Evolutionary conservation across 2,888 invertebrate genomes (phyloP).

Genomic region (Watsonalla cultraria): DNA sequence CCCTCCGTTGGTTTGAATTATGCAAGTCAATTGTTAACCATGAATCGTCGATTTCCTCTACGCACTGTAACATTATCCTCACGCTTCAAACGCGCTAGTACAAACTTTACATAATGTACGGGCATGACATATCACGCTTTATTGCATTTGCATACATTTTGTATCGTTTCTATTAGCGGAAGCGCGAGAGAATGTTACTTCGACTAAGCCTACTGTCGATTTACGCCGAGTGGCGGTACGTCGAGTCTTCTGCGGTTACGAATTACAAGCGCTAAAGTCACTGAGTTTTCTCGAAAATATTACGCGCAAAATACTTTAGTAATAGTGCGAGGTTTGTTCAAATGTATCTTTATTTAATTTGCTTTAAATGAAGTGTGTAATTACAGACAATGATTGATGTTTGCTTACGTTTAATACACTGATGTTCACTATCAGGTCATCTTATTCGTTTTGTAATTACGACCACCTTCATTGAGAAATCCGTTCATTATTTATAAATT

Average conservation of each 20-base stretch:
- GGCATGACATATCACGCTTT: too few relatives aligned
- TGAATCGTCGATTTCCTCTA: too few relatives aligned
- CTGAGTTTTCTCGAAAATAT: not conserved
- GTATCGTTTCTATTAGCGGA: too few relatives aligned
- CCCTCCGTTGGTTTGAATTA: too few relatives aligned
- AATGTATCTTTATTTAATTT: not conserved
- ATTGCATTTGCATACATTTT: too few relatives aligned
- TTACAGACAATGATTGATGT: not conserved
- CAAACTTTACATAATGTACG: too few relatives aligned
- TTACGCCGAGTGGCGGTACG: too few relatives aligned
- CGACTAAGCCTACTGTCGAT: too few relatives aligned
- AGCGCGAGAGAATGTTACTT: too few relatives aligned
- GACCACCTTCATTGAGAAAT: not conserved
- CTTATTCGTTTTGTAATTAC: not conserved
- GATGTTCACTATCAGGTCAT: not conserved
- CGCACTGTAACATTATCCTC: too few relatives aligned
- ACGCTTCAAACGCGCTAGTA: too few relatives aligned
- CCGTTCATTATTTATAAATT: constrained; percentile 9
- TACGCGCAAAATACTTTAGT: not conserved
- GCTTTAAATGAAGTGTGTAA: not conserved
- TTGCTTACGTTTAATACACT: not conserved
- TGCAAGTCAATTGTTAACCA: too few relatives aligned
- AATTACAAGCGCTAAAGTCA: not conserved
- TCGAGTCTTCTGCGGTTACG: not conserved
- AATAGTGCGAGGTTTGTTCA: not conserved